Conservation (phyloP, 2,797 vertebrate species). For the Gymnoscopelus braueri region DNA sequence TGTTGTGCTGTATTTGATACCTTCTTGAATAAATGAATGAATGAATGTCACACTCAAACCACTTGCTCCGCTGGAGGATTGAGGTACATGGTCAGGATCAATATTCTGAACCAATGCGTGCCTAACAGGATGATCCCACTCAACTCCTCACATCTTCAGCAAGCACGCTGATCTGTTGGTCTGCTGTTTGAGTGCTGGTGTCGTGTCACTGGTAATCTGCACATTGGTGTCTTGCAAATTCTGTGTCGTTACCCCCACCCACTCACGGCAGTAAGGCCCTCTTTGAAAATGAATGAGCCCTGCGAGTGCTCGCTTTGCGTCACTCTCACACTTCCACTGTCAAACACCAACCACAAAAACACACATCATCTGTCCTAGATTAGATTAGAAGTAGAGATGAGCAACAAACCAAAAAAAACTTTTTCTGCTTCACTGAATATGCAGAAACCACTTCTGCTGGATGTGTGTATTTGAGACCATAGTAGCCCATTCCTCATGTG, state of each 20-base stretch:
- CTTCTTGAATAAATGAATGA: too few species aligned
- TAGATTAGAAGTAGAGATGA: not conserved
- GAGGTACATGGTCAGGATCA: not conserved
- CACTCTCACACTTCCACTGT: constrained; percentile 48
- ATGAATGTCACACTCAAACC: too few species aligned
- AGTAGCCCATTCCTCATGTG: too few species aligned
- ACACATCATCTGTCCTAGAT: constrained; percentile 32
- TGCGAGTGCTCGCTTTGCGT: constrained; percentile 43
- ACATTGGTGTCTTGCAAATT: not conserved
- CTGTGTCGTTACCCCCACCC: constrained; percentile 22
- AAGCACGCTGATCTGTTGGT: not conserved
- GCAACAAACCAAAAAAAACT: too few species aligned
- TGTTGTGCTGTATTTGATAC: too few species aligned
- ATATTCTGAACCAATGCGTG: not conserved
- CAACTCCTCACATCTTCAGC: not conserved
- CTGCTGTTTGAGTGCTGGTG: not conserved
- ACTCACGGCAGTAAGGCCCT: constrained; percentile 43
- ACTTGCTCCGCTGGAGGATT: not conserved
- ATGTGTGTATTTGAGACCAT: not conserved
- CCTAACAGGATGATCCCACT: constrained; percentile 1
- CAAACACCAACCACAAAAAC: constrained; percentile 34
- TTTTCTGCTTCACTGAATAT: constrained; percentile 32
- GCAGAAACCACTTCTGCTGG: not conserved
- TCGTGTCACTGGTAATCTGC: constrained; percentile 9
- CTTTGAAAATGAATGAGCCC: not conserved